Base-by-base conservation (phyloP, 2,888 invertebrate genomes). In the Melinaea menophilus region DNA sequence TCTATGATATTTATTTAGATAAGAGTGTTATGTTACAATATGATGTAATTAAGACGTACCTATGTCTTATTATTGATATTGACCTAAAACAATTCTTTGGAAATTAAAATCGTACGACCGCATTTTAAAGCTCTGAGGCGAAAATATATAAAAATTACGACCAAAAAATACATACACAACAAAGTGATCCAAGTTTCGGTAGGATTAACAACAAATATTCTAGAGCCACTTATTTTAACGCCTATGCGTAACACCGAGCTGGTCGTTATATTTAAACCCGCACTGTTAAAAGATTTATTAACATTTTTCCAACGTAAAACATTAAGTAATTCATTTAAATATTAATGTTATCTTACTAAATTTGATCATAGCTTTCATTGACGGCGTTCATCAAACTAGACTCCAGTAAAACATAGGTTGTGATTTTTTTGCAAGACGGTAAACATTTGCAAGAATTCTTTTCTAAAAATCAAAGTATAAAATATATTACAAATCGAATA, bases 121-220 rank as follows among this genome's bases (percentile, higher is more conserved):
- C 9, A 41, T 41, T 5, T 11, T 41, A 41, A 37, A 37, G 37
- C 2, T 37, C 4, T 37, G 7, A 37, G 7, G 37, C 37, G 37
- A 7, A 37, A 37, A 37, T 37, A 37, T 5, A 5, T 2, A 37
- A 12, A 48, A 22, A n/a, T 22, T 48, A 22, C 48, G 5, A 22
- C 35, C 35, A 34, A 45, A 51, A 35, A 41, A 35, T 2, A 66
- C 89, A 78, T 74, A 89, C 90, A 88, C 4, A 90, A 65, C 54
- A 90, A 75, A 7, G 87, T 89, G 9, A 89, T 72, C 90, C 89
- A 90, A 0, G 85, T 84, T 68, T 90, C 88, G 0, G 88, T 88
- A 0, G 88, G 82, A 45, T 75, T 79, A 2, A 84, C 72, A 0
- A 76, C 68, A 62, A 86, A 85, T 34, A 79, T 67, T 55, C 81